phyloP scores from a whole-genome alignment of 1,140 invertebrate species.

The Megathymus violae region DNA sequence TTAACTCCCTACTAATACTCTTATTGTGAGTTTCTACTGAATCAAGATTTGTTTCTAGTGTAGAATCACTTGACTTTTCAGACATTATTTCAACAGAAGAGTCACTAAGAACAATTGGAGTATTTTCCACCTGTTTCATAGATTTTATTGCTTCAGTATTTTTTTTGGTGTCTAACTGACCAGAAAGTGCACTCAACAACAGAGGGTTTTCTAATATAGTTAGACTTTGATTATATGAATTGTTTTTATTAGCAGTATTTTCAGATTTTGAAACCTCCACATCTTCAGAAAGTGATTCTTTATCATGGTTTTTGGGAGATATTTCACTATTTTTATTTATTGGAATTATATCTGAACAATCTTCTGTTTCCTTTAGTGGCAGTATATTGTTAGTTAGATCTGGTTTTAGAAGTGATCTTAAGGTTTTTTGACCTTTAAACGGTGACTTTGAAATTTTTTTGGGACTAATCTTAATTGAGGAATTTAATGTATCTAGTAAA shows the following conservation, averaged over 20 bases:
- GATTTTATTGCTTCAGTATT: not conserved
- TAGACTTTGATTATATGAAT: not conserved
- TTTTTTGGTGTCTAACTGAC: not conserved
- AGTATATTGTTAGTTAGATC: not conserved
- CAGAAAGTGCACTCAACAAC: conserved; percentile 5
- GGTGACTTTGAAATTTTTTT: not conserved
- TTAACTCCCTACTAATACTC: conserved; percentile 77
- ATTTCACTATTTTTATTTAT: not conserved
- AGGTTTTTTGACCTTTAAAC: not conserved
- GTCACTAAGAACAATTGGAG: not conserved
- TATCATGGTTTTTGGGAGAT: not conserved
- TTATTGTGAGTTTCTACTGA: conserved; percentile 68
- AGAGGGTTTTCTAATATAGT: conserved; percentile 6
- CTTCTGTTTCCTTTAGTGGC: not conserved
- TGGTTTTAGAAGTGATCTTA: conserved; percentile 10
- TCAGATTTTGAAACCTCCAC: not conserved
- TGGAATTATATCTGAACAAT: not conserved
- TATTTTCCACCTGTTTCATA: not conserved
- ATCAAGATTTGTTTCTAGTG: conserved; percentile 53
- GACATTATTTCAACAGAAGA: conserved; percentile 13
- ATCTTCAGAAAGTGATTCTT: not conserved
- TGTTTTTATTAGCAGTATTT: not conserved
- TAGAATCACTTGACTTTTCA: conserved; percentile 63
- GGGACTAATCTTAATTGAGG: not conserved
- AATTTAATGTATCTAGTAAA: conserved; percentile 1